Conservation (phyloP, 2,113 vertebrate genomes). For the Dasyurus viverrinus region DNA sequence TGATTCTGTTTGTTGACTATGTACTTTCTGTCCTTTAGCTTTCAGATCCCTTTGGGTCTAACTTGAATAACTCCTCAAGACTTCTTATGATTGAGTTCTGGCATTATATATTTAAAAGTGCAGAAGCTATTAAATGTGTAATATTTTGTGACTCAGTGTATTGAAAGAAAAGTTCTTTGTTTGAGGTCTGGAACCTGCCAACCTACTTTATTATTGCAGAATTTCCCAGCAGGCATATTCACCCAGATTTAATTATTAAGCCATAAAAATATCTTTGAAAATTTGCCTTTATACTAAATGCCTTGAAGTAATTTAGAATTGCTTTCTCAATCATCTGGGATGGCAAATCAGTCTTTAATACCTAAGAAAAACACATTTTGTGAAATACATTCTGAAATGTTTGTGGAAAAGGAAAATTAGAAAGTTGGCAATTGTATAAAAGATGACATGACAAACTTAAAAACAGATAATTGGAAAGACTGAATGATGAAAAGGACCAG, state of each 20-base stretch:
- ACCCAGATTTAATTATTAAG: constrained; percentile 73
- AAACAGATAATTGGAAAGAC: constrained; percentile 53
- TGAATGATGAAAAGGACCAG: constrained; percentile 55
- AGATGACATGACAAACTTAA: constrained; percentile 20
- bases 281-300: constrained; percentile 62
- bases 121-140: constrained; percentile 63
- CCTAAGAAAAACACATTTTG: background rate
- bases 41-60: constrained; percentile 19
- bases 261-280: constrained; percentile 71
- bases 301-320: constrained; percentile 70
- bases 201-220: constrained; percentile 66
- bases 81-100: constrained; percentile 51
- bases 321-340: constrained; percentile 50
- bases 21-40: constrained; percentile 35
- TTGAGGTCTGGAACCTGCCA: constrained; percentile 57
- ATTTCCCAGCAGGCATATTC: constrained; percentile 61
- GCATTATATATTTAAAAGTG: constrained; percentile 59
- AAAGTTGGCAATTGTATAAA: constrained; percentile 10
- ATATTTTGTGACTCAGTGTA: constrained; percentile 59
- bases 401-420: constrained; percentile 41
- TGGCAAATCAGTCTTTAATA: constrained; percentile 58
- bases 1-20: background rate
- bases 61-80: constrained; percentile 56
- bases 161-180: constrained; percentile 65
- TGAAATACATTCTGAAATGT: constrained; percentile 48